Percentiles rank a stretch among this genome's conserved stretches.
Evolutionary conservation across 2,888 invertebrate species (phyloP).

Genomic region (Chalcosyrphus nemorum): DNA sequence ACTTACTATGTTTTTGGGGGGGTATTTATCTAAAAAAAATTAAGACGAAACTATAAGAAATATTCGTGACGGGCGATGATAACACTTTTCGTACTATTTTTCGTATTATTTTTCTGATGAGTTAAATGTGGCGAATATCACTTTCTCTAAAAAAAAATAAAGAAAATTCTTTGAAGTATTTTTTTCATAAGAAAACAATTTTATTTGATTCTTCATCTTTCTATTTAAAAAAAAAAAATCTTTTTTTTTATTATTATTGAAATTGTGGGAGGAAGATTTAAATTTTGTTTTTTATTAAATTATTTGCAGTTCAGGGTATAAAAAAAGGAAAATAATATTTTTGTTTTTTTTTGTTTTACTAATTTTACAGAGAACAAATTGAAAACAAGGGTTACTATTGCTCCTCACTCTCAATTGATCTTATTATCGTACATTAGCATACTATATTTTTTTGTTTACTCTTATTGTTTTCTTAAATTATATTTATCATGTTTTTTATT

Average conservation of each 20-base stretch:
- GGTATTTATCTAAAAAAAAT: slow-evolving; percentile 12
- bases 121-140: slow-evolving; percentile 23
- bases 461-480: slow-evolving; percentile 43
- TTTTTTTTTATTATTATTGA: slow-evolving; percentile 43
- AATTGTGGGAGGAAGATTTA: slow-evolving; percentile 64
- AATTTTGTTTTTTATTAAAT: slow-evolving; percentile 42
- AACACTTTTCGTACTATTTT: neutral
- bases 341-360: slow-evolving; percentile 9
- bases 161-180: neutral
- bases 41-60: slow-evolving; percentile 16
- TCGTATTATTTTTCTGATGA: neutral
- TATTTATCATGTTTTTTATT: slow-evolving; percentile 48
- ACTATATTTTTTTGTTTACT: slow-evolving; percentile 39
- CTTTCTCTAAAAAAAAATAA: slow-evolving; percentile 5
- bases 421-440: slow-evolving; percentile 70
- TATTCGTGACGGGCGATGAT: slow-evolving; percentile 2
- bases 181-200: slow-evolving; percentile 22
- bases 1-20: slow-evolving; percentile 54
- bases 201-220: slow-evolving; percentile 45
- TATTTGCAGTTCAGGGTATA: slow-evolving; percentile 63
- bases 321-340: slow-evolving; percentile 42
- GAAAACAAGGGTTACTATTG: slow-evolving; percentile 49
- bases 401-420: slow-evolving; percentile 52
- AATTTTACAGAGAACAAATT: slow-evolving; percentile 52
- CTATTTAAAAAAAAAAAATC: too few relatives aligned